Conservation (phyloP, 2,888 invertebrate genomes). For the Luffia ferchaultella region DNA sequence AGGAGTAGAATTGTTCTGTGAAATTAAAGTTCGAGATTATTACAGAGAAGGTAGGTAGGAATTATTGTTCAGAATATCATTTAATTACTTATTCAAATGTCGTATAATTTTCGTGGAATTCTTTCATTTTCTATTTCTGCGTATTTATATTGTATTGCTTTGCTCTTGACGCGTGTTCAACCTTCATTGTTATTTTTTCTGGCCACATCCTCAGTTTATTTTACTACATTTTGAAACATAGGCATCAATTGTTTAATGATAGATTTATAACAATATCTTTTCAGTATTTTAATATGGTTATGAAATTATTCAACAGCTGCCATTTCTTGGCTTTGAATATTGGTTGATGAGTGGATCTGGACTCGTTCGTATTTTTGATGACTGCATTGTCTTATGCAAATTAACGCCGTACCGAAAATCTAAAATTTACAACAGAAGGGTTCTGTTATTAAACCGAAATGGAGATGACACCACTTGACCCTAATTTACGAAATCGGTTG, state of each 20-base stretch:
- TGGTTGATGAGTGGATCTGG: constrained; percentile 4
- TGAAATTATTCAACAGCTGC: not conserved
- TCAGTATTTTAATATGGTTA: too few relatives aligned
- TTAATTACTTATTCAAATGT: too few relatives aligned
- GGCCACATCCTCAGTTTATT: constrained; percentile 62
- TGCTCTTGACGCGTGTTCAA: too few relatives aligned
- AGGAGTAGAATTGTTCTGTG: too few relatives aligned
- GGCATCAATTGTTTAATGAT: too few relatives aligned
- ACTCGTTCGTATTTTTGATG: not conserved
- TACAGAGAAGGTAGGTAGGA: too few relatives aligned
- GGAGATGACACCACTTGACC: constrained; percentile 25
- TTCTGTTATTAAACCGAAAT: not conserved
- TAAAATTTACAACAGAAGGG: constrained; percentile 25
- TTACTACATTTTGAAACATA: constrained; percentile 59
- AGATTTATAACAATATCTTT: too few relatives aligned
- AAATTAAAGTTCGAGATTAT: too few relatives aligned
- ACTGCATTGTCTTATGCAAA: not conserved
- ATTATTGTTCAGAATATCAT: too few relatives aligned
- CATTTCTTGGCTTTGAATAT: constrained; percentile 6
- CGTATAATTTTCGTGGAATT: too few relatives aligned
- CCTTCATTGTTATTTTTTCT: constrained; percentile 58
- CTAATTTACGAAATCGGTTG: constrained; percentile 39
- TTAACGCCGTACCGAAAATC: constrained; percentile 1
- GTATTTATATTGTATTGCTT: too few relatives aligned
- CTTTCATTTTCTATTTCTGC: too few relatives aligned